Evolutionary conservation across 2,113 vertebrate species (phyloP), one percentile per base, ranked within the genome.

Genomic region (Mormoops blainvillei): DNA sequence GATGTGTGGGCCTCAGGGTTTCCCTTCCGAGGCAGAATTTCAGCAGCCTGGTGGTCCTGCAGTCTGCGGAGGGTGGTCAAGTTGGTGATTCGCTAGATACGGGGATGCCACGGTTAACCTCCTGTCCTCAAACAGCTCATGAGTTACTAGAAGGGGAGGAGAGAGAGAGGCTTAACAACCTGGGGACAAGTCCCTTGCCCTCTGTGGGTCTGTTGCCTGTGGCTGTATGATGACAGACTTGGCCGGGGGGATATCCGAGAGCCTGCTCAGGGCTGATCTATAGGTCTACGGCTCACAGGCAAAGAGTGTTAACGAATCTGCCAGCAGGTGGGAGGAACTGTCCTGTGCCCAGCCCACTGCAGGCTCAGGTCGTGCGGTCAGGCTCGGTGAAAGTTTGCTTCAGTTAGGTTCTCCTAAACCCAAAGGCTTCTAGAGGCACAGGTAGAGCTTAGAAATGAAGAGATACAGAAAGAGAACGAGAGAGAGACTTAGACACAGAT

Each of bases 161-260:
- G 74, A 70, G 48, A 38, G 41, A 24, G 45, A 52, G 73, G 10
- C 31, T 73, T 48, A 14, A 58, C 56, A 26, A 58, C 4, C 7
- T 58, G 56, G 56, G 56, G 33, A 45, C 16, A 45, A 86, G n/a
- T 6, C 28, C 45, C 61, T 78, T 63, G 15, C 36, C 58, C 22
- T 31, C 45, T 54, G 0, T 48, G 3, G 41, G 22, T 12, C 56
- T 4, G 1, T 0, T 1, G 31, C 36, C 56, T 54, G n/a, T 0
- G 1, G 80, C 84, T 80, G 1, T 14, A 6, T 20, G 36, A 63
- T 3, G 14, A 52, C 4, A 52, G 16, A 22, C 31, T 36, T 71
- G 38, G 41, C n/a, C 87, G 20, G 15, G 45, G 54, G 78, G 41
- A 50, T 22, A 36, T 67, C 54, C n/a, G 33, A 71, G 31, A 36